Percentiles rank a stretch among this genome's conserved stretches.
These are phyloP conservation scores for Gasteruption jaculator DNA, from an alignment of 2,888 invertebrate genomes.

Conservation along the genomic window DNA sequence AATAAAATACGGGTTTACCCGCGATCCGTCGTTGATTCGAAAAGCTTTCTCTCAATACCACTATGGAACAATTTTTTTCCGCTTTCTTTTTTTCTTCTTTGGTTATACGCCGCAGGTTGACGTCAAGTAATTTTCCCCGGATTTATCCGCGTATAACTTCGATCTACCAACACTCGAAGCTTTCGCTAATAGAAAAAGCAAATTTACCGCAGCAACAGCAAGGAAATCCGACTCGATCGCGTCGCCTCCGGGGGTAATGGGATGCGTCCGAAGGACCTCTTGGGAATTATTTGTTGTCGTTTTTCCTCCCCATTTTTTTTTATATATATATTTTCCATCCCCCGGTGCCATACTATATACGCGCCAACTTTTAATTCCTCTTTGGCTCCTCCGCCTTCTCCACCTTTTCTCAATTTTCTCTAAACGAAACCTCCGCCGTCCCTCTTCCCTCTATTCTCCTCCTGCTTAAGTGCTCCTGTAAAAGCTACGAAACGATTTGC, in stretches of 20 bases:
- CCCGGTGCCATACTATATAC: constrained; percentile 1
- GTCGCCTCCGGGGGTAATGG: constrained; percentile 19
- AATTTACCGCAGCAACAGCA: constrained; percentile 31
- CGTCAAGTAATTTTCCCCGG: constrained; percentile 31
- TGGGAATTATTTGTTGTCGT: constrained; percentile 16
- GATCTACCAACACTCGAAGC: too few species aligned
- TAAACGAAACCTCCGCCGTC: constrained; percentile 10
- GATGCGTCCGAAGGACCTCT: constrained; percentile 19
- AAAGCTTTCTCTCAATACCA: too few species aligned
- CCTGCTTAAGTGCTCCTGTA: too few species aligned
- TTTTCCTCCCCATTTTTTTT: too few species aligned
- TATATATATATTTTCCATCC: too few species aligned
- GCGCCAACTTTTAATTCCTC: constrained; percentile 11
- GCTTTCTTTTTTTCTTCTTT: too few species aligned
- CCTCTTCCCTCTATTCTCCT: too few species aligned
- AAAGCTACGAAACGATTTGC: too few species aligned
- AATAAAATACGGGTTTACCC: too few species aligned
- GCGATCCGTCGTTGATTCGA: too few species aligned
- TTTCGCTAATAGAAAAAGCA: constrained; percentile 36
- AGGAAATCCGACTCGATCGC: constrained; percentile 31
- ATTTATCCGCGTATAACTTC: constrained; percentile 31
- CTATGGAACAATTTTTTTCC: too few species aligned
- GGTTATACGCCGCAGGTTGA: constrained; percentile 23
- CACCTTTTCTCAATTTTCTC: constrained; percentile 5
- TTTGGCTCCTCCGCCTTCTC: not conserved